Conservation (phyloP, 2,113 vertebrate genomes). For the Copsychus sechellarum region DNA sequence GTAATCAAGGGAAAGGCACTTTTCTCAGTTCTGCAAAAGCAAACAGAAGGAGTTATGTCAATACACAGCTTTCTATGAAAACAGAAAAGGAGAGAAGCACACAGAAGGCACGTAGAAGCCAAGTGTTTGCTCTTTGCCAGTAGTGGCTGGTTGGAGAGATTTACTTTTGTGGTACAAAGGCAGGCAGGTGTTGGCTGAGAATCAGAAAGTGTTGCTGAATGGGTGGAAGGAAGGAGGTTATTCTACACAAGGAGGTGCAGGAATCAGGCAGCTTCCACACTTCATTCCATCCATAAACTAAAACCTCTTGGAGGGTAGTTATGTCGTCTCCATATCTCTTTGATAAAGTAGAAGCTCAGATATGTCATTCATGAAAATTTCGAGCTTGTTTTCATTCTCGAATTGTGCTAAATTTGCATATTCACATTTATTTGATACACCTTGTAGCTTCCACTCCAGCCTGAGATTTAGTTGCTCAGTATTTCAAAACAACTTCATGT, state of each 20-base stretch:
- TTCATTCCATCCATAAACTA: background rate
- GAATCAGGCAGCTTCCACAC: background rate
- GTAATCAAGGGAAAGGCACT: background rate
- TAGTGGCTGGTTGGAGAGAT: background rate
- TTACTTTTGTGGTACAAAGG: background rate
- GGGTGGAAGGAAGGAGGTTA: background rate
- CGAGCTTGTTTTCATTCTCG: background rate
- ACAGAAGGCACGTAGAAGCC: background rate
- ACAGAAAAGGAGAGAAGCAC: background rate
- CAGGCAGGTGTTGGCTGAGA: background rate
- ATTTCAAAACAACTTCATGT: background rate
- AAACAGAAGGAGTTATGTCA: background rate
- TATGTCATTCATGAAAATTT: background rate
- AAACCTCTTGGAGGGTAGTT: background rate
- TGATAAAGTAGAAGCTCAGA: background rate
- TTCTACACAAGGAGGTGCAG: background rate
- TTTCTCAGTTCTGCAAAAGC: background rate
- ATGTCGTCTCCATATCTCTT: background rate
- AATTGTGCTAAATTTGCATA: background rate
- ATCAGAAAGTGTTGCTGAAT: background rate
- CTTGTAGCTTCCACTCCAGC: background rate
- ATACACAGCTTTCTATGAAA: accelerated
- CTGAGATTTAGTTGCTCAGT: background rate
- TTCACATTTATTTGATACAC: background rate
- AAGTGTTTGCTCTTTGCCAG: background rate